Conservation (phyloP, 2,888 invertebrate genomes). For the Ochropacha duplaris region DNA sequence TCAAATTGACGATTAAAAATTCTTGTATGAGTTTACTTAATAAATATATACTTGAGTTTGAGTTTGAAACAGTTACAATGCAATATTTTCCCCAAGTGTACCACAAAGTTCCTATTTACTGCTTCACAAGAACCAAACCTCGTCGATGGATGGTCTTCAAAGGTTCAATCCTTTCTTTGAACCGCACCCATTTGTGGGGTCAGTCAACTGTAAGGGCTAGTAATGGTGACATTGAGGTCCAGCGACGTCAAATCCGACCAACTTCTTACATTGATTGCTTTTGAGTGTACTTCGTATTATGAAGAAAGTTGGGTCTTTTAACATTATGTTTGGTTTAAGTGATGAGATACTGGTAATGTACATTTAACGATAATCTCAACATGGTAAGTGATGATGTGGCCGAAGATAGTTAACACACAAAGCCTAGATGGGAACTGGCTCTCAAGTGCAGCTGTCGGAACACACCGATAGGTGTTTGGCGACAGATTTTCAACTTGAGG, state of each 20-base stretch:
- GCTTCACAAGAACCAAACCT: not conserved
- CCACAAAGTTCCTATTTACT: not conserved
- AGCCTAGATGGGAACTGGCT: too few relatives aligned
- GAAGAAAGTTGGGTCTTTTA: slow-evolving; percentile 38
- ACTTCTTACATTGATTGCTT: slow-evolving; percentile 43
- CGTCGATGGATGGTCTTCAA: not conserved
- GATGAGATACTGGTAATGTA: not conserved
- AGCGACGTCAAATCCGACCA: slow-evolving; percentile 17
- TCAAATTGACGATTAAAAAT: too few relatives aligned
- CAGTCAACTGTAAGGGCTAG: slow-evolving; percentile 7
- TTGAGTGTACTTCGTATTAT: slow-evolving; percentile 41
- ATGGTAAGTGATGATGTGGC: too few relatives aligned
- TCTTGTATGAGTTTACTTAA: too few relatives aligned
- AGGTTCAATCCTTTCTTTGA: slow-evolving; percentile 9
- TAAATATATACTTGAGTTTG: too few relatives aligned
- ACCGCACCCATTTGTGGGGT: slow-evolving; percentile 10
- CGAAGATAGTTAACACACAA: too few relatives aligned
- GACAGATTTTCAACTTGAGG: too few relatives aligned
- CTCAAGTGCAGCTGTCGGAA: too few relatives aligned
- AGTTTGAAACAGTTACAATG: not conserved
- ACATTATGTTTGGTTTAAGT: slow-evolving; percentile 11
- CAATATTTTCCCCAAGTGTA: not conserved
- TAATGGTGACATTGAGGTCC: slow-evolving; percentile 25
- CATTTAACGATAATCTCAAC: too few relatives aligned
- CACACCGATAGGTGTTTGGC: too few relatives aligned